Evolutionary conservation across 2,888 invertebrate genomes (phyloP), one percentile per base, ranked within the genome.

Genomic region (Amblyjoppa fuscipennis): DNA sequence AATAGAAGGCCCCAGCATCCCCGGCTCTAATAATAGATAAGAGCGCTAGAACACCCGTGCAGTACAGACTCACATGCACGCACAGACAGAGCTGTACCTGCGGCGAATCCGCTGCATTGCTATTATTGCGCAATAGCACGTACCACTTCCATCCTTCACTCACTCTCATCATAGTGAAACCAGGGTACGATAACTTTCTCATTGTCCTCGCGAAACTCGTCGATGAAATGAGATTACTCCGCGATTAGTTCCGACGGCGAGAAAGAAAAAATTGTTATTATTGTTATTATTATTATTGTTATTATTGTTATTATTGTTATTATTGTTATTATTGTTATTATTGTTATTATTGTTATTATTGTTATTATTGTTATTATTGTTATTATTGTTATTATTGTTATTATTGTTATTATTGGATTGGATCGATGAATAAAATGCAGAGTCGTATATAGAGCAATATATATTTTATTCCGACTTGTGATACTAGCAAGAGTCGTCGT

Each of bases 11-110:
- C 90, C 87, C 84, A 34, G 76, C 80, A 81, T 84, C 89, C 89
- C 83, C 87, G 82, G 85, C 88, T 87, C 89, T 92, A 93, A 93
- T 91, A 93, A 93, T 92, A 92, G 91, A 85, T 83, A 83, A 86
- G 82, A 89, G 89, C 89, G 88, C 77, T 80, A 56, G 70, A 69
- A 13, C 59, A 68, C 34, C 13, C 45, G 45, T 49, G 16, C 45
- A 16, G 3, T 49, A 25, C 45, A 41, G 41, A 41, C 41, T 41
- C 34, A 34, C 9, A 20, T 51, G 28, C 64, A 53, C 53, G 31
- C 49, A 41, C 34, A n/a, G 31, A 49, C 49, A 73, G 51, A 53
- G 31, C 76, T 51, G 66, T 90, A 91, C 90, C 90, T 34, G 90
- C 88, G 89, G 89, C 87, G 87, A 85, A 87, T 83, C 88, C 87